Evolutionary conservation across 2,888 invertebrate genomes (phyloP), one percentile per base, ranked within the genome.

Genomic region (Stegana nigrithorax): DNA sequence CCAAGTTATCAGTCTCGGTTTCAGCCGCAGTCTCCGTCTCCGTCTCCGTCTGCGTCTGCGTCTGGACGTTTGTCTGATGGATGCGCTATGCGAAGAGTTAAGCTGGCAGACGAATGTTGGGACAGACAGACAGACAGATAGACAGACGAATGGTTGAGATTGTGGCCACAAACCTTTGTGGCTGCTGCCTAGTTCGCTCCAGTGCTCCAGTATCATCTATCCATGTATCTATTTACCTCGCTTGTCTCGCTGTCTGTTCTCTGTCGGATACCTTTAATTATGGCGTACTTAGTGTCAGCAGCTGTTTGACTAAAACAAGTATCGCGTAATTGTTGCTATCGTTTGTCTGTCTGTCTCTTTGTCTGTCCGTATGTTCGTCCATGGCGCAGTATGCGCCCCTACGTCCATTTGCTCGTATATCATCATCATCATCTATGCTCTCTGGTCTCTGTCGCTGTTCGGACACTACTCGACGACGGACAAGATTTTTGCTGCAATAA

Each of bases 251-350:
- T 59, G 59, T 60, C 27, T 59, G 50, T 60, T 59, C 59, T 61
- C 59, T 56, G 65, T 62, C 45, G 65, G 64, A 60, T 63, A 72
- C 73, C 77, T 74, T 77, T 80, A 75, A 80, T 80, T 80, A 80
- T 66, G 68, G 67, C 59, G 68, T 68, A 75, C 73, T 78, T 78
- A 75, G 71, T 77, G 80, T 77, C 77, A 78, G 70, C 75, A 70
- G 63, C 71, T 78, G 70, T 78, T 75, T 72, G 70, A 62, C 69
- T 62, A 60, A 60, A 71, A 73, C 77, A 61, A 70, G 69, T 73
- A 69, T 73, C 67, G 51, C 61, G 64, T 66, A 64, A 61, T 62
- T 63, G 66, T 59, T 50, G 53, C 58, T 55, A 26, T 53, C 32
- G 19, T 32, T 17, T 47, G 32, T 21, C 51, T 47, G 21, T 47